Base-by-base conservation (phyloP, 2,113 vertebrate genomes). In the Salvelinus alpinus region DNA sequence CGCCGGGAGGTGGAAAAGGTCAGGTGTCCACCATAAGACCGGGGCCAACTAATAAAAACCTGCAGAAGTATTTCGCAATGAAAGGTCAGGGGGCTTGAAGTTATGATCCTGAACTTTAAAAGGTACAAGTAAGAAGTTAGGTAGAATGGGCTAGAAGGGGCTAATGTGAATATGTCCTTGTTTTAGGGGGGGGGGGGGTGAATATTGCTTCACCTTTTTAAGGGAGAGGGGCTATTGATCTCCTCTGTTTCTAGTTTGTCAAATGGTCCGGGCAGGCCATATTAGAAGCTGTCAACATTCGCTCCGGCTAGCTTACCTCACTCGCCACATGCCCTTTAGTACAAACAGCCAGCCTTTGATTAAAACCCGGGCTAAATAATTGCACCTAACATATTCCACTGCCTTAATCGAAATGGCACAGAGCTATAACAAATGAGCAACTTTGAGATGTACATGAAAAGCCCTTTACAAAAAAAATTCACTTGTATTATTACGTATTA, bases 61-160 rank as follows among this genome's bases (percentile, higher is more conserved):
- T 9, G 60, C 73, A 70, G 70, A 77, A 84, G 79, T 54, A 72
- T 27, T 12, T 68, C 1, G 12, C 51, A 29, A 64, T 51, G 25
- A 91, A 92, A 92, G 90, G 91, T 91, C 88, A 90, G 79, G 78
- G 74, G 78, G 84, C 82, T 71, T 82, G 80, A 72, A 84, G 83
- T 81, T 80, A 82, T 82, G 85, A 79, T 70, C 84, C 51, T 92
- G 89, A 91, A 91, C 91, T 90, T 92, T 91, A 84, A 82, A 78
- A 78, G 44, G 78, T 74, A 48, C 77, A 12, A 13, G 73, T 82
- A 54, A 66, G 64, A 75, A 86, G 75, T 77, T 20, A 2, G 70
- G 71, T 20, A 22, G 20, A 9, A 64, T 54, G 3, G 14, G 51
- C 5, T 34, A 34, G 34, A 34, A 8, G 6, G 34, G 34, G 34